These are phyloP conservation scores for Eumaeus atala DNA, from an alignment of 1,140 invertebrate genomes.

Conservation along the genomic window DNA sequence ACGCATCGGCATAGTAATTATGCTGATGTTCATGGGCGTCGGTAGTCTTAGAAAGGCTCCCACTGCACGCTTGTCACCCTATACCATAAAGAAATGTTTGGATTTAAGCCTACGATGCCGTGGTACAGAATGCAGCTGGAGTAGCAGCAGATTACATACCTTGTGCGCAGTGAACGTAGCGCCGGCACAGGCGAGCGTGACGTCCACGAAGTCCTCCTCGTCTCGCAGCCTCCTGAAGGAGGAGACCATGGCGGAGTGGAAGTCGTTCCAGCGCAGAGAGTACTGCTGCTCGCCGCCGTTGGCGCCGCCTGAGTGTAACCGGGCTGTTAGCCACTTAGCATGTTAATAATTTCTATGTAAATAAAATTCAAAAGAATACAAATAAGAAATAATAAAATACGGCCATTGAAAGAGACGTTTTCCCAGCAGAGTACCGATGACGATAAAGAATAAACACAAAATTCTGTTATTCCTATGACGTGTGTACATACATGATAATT, in stretches of 20 bases:
- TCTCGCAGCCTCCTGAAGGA: conserved; percentile 89
- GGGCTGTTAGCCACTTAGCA: conserved; percentile 18
- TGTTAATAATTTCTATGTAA: conserved; percentile 6
- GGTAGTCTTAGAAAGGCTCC: too few relatives aligned
- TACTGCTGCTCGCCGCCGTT: conserved; percentile 85
- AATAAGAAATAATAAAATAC: not conserved
- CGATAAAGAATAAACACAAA: too few relatives aligned
- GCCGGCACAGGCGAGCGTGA: conserved; percentile 93
- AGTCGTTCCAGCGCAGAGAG: conserved; percentile 94
- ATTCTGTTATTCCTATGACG: too few relatives aligned
- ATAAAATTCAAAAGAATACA: not conserved
- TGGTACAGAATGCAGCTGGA: too few relatives aligned
- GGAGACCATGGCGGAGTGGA: conserved; percentile 90
- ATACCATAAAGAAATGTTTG: too few relatives aligned
- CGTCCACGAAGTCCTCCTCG: conserved; percentile 92
- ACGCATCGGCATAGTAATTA: too few relatives aligned
- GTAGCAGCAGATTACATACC: conserved; percentile 73
- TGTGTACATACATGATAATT: too few relatives aligned
- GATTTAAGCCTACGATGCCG: too few relatives aligned
- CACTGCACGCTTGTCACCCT: too few relatives aligned
- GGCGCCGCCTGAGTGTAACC: conserved; percentile 51
- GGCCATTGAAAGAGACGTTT: not conserved
- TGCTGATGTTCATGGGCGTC: too few relatives aligned
- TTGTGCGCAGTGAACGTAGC: conserved; percentile 92
- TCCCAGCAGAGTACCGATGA: too few relatives aligned